A percentile compares a stretch with the other conserved stretches of the same genome.
phyloP scores from a whole-genome alignment of 2,113 vertebrate genomes.

The Silurus asotus region DNA sequence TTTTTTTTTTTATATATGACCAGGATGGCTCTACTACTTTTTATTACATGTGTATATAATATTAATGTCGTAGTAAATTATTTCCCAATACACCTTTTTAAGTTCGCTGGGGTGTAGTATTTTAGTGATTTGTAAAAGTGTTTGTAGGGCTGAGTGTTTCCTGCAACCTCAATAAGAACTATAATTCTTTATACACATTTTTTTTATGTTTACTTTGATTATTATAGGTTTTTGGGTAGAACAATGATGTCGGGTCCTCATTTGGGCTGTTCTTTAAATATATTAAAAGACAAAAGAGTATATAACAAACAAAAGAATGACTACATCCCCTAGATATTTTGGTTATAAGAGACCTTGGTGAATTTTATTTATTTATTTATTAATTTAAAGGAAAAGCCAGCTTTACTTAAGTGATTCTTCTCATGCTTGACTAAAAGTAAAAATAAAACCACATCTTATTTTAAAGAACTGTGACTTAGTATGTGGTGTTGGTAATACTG shows the following conservation, averaged over 20 bases:
- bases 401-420: not conserved
- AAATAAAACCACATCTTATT: not conserved
- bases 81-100: not conserved
- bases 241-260: not conserved
- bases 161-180: not conserved
- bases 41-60: not conserved
- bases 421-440: not conserved
- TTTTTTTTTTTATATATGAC: not conserved
- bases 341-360: not conserved
- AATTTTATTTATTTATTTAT: not conserved
- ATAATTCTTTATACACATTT: not conserved
- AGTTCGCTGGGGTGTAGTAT: not conserved
- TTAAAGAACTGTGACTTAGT: not conserved
- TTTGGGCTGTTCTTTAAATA: not conserved
- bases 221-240: too few relatives aligned
- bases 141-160: not conserved
- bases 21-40: not conserved
- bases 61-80: not conserved
- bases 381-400: not conserved
- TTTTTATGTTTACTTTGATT: not conserved
- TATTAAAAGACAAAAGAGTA: not conserved
- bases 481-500: not conserved
- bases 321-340: not conserved
- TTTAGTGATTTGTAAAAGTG: not conserved
- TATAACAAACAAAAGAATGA: not conserved